Evolutionary conservation across 2,888 invertebrate genomes (phyloP).

Genomic region (Trachelus iudaicus): DNA sequence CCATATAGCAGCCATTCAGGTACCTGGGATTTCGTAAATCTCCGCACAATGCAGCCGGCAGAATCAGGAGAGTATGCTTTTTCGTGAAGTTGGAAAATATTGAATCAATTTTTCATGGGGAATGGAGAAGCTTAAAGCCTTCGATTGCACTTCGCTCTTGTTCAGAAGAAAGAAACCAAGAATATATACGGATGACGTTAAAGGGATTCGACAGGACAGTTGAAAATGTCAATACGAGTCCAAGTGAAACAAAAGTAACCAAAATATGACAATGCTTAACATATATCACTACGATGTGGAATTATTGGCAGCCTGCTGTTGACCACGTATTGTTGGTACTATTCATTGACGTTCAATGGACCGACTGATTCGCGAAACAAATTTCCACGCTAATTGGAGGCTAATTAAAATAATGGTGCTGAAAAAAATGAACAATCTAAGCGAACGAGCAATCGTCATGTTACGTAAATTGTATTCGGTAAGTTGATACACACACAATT

Average conservation of each 20-base stretch:
- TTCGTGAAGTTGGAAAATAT: conserved; percentile 48
- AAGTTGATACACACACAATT: background rate
- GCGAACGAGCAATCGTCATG: background rate
- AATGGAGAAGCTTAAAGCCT: conserved; percentile 46
- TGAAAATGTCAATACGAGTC: background rate
- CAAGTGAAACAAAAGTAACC: background rate
- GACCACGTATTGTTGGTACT: background rate
- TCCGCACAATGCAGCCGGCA: conserved; percentile 22
- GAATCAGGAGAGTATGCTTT: conserved; percentile 28
- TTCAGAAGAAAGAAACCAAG: conserved; percentile 15
- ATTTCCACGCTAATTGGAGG: background rate
- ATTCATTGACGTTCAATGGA: conserved; percentile 23
- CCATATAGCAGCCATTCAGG: conserved; percentile 5
- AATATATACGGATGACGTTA: background rate
- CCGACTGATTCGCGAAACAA: conserved; percentile 32
- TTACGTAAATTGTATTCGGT: background rate
- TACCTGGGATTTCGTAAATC: conserved; percentile 25
- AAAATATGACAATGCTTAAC: background rate
- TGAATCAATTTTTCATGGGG: conserved; percentile 43
- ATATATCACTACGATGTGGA: background rate
- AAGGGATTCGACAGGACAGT: conserved; percentile 9
- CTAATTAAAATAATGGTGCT: background rate
- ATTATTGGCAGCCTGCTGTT: background rate
- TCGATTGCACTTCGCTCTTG: conserved; percentile 1
- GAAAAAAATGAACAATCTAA: background rate